These are phyloP conservation scores for Cataglyphis albicans DNA, from an alignment of 2,888 invertebrate genomes.

Conservation along the genomic window DNA sequence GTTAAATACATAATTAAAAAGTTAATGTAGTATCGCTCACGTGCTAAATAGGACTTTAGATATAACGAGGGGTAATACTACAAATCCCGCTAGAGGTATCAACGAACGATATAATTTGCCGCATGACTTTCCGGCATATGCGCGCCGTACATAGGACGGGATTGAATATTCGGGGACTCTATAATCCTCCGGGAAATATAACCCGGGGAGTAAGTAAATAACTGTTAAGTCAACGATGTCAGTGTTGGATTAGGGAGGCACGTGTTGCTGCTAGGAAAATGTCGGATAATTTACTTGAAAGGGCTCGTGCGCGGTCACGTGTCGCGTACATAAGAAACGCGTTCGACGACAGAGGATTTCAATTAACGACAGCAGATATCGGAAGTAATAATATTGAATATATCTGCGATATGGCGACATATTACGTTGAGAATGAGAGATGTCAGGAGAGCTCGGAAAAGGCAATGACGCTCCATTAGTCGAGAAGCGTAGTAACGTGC, in stretches of 20 bases:
- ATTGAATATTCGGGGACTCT: constrained; percentile 61
- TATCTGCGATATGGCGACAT: not conserved
- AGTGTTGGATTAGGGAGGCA: constrained; percentile 52
- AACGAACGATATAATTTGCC: constrained; percentile 41
- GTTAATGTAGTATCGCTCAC: not conserved
- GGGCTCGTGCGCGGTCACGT: not conserved
- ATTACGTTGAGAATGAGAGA: not conserved
- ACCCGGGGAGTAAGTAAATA: constrained; percentile 62
- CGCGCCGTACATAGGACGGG: constrained; percentile 1
- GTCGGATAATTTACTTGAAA: not conserved
- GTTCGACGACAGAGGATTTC: not conserved
- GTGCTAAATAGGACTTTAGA: constrained; percentile 5
- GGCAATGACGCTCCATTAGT: constrained; percentile 29
- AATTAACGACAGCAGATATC: constrained; percentile 36
- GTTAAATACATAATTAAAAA: constrained; percentile 3
- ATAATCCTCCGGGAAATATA: constrained; percentile 67
- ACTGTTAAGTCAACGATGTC: constrained; percentile 44
- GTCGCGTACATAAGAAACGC: not conserved
- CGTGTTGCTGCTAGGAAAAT: constrained; percentile 27
- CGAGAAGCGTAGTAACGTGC: constrained; percentile 24
- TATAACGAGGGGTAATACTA: constrained; percentile 25
- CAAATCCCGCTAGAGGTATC: constrained; percentile 31
- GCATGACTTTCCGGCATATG: constrained; percentile 40
- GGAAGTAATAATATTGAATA: constrained; percentile 25
- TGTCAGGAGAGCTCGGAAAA: constrained; percentile 10